Base-by-base conservation (phyloP, 2,113 vertebrate genomes). In the Paralichthys olivaceus region DNA sequence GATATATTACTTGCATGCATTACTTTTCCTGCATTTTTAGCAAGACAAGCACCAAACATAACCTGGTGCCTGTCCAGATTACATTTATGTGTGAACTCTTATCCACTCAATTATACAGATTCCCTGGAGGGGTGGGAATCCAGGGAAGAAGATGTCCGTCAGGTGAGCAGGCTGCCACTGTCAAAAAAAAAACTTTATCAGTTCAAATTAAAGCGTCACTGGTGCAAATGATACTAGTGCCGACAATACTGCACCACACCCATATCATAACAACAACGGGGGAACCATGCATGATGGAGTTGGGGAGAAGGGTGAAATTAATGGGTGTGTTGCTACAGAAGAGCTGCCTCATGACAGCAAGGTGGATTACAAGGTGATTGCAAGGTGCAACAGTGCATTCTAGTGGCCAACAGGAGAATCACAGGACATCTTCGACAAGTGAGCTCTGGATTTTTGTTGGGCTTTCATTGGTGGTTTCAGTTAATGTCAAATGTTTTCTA, bases 331-430 rank as follows among this genome's bases (percentile, higher is more conserved):
- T 86, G 63, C 51, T 40, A 9, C 26, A 70, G 76, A 58, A n/a
- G 74, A 20, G 60, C 34, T 40, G 75, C 73, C 58, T 69, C 40
- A 0, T 59, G 62, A 54, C 68, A 65, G 59, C 0, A 32, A 49
- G 55, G 72, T 15, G 32, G 57, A 65, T 84, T 85, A 57, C 49
- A 87, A 86, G 83, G 90, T 73, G 57, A 65, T 84, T 85, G 54
- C 49, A 87, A 86, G 83, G 90, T 73, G 70, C 90, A 90, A 90
- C 88, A 94, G 89, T 84, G 85, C 86, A 73, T 76, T 79, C 91
- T 91, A 81, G 81, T 88, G 92, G 86, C 14, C 53, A 61, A 45
- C 6, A 59, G 32, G 26, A 63, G 66, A 66, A 80, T 29, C 9
- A 68, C 67, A 59, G 9, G 34, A 40, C 74, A 5, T 4, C 8